Base-by-base conservation (phyloP, 1,140 invertebrate species). In the Temnothorax nylanderi region DNA sequence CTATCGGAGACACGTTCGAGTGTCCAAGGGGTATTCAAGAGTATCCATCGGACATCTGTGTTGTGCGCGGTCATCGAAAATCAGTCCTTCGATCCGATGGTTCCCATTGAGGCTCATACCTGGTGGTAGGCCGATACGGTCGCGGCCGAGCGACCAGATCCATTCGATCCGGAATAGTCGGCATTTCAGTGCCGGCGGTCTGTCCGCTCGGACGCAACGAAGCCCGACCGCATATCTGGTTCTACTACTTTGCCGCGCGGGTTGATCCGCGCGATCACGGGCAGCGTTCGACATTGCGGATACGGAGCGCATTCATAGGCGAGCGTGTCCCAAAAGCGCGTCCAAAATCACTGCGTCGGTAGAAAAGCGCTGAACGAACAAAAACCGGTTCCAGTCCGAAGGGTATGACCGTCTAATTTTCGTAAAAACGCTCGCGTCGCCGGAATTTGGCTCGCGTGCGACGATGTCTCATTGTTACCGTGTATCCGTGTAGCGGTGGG, bases 91-190 rank as follows among this genome's bases (percentile, higher is more conserved):
- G 69, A 75, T 84, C 80, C 80, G 69, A 84, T 60, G 58, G 69
- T 75, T 84, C 54, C 54, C 67, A 84, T 75, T 75, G 80, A 75
- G 67, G 69, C 80, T 84, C 75, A 78, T 78, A 69, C 85, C 74
- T 80, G 51, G 80, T 8, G 80, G 85, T 80, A 78, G 85, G 85
- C 85, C 76, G 74, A 80, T 86, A 75, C 41, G 88, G 72, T 81
- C 71, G 67, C 34, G 65, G 88, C 72, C 88, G 67, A 69, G 49
- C 37, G 49, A 51, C 47, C 41, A 75, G 67, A 62, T 62, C 74
- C 58, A 86, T 89, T 88, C 87, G 47, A 49, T 84, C 56, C 41
- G 58, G 64, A 89, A 90, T 77, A 82, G 71, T 77, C 87, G 56
- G 69, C 82, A 67, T 85, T 85, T 85, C 85, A 86, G 75, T 26